These are phyloP conservation scores for Vombatus ursinus DNA, from an alignment of 2,113 vertebrate genomes.

Conservation along the genomic window DNA sequence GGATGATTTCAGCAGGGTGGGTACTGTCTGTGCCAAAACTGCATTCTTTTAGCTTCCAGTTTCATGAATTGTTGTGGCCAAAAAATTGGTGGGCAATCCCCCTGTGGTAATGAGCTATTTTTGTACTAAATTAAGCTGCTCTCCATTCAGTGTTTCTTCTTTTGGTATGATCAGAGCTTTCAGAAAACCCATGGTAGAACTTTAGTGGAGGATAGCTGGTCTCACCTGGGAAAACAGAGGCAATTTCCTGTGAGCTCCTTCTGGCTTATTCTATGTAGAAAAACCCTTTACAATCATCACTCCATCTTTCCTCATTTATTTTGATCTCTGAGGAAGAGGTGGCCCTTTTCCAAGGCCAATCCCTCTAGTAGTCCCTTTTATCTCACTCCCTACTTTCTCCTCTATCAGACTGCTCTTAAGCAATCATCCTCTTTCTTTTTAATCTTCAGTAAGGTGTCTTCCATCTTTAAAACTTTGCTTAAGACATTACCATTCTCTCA, in stretches of 20 bases:
- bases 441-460: neutral
- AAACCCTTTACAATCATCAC: neutral
- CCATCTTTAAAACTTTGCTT: neutral
- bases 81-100: neutral
- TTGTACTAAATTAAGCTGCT: neutral
- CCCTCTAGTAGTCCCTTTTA: neutral
- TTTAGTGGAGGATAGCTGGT: neutral
- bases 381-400: neutral
- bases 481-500: neutral
- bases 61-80: neutral
- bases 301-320: neutral
- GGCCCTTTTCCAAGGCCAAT: neutral
- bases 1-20: neutral
- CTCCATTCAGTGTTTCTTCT: neutral
- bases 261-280: neutral
- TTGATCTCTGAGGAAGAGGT: neutral
- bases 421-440: neutral
- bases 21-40: neutral
- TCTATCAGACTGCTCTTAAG: neutral
- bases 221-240: neutral
- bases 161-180: neutral
- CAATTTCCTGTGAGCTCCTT: neutral
- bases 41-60: neutral
- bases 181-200: neutral
- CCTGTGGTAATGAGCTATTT: neutral